Conservation (phyloP, 2,888 invertebrate species). For the Conus canariensis region DNA sequence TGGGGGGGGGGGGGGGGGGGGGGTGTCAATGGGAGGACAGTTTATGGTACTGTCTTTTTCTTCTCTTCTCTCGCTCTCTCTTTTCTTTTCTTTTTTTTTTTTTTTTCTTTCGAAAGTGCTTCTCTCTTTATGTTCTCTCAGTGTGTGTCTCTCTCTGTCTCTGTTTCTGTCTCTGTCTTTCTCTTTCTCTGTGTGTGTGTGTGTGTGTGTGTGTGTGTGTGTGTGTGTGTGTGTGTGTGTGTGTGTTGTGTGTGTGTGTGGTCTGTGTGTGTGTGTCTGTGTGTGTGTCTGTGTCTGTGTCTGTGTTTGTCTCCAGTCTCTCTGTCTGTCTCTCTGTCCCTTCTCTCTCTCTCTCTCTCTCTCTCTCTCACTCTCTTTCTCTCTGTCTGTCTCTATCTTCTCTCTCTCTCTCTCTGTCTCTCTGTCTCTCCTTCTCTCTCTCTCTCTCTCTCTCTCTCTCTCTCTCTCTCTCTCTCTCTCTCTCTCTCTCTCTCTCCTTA, state of each 20-base stretch:
- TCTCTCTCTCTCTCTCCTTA: too few relatives aligned
- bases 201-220: background rate
- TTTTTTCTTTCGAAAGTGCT: background rate
- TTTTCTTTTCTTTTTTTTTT: background rate
- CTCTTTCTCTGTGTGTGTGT: background rate
- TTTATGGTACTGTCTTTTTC: background rate
- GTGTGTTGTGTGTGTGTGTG: background rate
- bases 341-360: too few relatives aligned
- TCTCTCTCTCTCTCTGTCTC: too few relatives aligned
- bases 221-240: background rate
- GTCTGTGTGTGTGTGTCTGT: background rate
- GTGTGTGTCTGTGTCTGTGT: background rate
- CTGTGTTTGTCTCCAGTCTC: background rate
- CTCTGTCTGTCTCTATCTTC: too few relatives aligned
- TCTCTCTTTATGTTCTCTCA: background rate
- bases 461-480: too few relatives aligned
- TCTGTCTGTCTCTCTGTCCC: background rate
- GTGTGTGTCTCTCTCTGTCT: background rate
- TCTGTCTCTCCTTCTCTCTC: too few relatives aligned
- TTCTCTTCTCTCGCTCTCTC: background rate
- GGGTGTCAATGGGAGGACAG: background rate
- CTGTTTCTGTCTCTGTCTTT: constrained; percentile 6
- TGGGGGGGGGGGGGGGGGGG: background rate
- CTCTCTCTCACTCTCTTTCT: too few relatives aligned
- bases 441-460: too few relatives aligned